phyloP scores from a whole-genome alignment of 2,888 invertebrate species.

The Pristionchus arcanus region DNA sequence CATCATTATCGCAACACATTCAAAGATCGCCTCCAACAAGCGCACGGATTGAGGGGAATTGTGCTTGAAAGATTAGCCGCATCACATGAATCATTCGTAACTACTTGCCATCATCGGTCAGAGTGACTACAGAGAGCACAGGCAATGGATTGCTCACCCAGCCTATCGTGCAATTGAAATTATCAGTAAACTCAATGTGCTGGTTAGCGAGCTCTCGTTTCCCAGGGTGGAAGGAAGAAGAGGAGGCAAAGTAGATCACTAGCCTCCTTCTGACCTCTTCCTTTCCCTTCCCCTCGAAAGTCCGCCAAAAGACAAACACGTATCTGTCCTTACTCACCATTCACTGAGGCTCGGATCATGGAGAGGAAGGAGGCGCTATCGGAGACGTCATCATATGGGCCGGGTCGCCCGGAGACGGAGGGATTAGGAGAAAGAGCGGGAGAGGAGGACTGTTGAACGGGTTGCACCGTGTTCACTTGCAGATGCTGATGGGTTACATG shows the following conservation, averaged over 20 bases:
- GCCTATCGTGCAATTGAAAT: too few species aligned
- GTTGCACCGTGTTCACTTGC: slow-evolving; percentile 28
- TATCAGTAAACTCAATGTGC: too few species aligned
- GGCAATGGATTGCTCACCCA: background rate
- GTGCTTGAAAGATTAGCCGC: too few species aligned
- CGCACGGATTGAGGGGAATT: too few species aligned
- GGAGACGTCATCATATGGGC: slow-evolving; percentile 54
- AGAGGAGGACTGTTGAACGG: slow-evolving; percentile 40
- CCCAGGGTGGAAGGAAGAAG: too few species aligned
- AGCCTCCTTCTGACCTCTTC: too few species aligned
- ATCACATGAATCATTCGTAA: background rate
- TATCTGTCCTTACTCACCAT: slow-evolving; percentile 8
- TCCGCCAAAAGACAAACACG: too few species aligned
- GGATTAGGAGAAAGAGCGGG: slow-evolving; percentile 50
- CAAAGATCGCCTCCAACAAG: too few species aligned
- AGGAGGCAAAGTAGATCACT: too few species aligned
- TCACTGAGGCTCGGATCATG: slow-evolving; percentile 41
- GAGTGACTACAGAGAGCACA: background rate
- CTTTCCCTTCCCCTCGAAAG: too few species aligned
- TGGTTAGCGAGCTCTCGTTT: too few species aligned
- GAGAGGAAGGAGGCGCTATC: slow-evolving; percentile 39
- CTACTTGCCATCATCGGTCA: background rate
- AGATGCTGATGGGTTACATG: slow-evolving; percentile 15
- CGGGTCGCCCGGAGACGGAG: slow-evolving; percentile 34
- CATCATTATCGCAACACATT: too few species aligned